Base-by-base conservation (phyloP, 2,888 invertebrate species). In the Branchipolynoe longqiensis region DNA sequence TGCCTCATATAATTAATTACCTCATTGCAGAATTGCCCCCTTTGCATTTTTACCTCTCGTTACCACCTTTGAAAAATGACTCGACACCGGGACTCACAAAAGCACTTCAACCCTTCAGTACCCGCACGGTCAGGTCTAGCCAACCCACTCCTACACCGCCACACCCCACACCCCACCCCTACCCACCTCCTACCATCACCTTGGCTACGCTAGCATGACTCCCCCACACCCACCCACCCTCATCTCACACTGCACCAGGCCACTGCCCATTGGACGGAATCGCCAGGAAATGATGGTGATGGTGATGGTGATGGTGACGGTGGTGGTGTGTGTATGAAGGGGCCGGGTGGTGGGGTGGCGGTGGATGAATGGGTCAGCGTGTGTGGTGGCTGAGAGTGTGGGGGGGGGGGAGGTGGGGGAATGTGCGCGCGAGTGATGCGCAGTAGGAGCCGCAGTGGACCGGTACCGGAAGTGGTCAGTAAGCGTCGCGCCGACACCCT, bases 391-490 rank as follows among this genome's bases (percentile, higher is more conserved):
- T 14, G 18, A 3, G 31, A 31, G 62, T 25, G 62, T 28, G 25
- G 3, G 62, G 28, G 14, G 3, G 31, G 62, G 1, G 62, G 14
- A n/a, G 25, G 31, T 62, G 31, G 31, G 31, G 31, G 8, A 18
- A 25, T 62, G 62, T 62, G 14, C n/a, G 62, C 58, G 62, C 3
- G 31, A 31, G 62, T n/a, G 28, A 62, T 31, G 6, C 12, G 8
- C 58, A 58, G 62, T 25, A 62, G 31, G 62, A n/a, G n/a, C 12
- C 31, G 31, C 28, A 8, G 56, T 12, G 48, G n/a, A 3, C 56
- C 56, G 56, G 56, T n/a, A 25, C 56, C 22, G 56, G 56, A 56
- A 56, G 56, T 56, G 56, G 25, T n/a, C 56, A 56, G 56, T 25
- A 56, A 56, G 25, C n/a, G 56, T 56, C n/a, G 25, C n/a, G 56